These are phyloP conservation scores for Drosophila equinoxialis DNA, from an alignment of 1,140 invertebrate species.

Conservation along the genomic window DNA sequence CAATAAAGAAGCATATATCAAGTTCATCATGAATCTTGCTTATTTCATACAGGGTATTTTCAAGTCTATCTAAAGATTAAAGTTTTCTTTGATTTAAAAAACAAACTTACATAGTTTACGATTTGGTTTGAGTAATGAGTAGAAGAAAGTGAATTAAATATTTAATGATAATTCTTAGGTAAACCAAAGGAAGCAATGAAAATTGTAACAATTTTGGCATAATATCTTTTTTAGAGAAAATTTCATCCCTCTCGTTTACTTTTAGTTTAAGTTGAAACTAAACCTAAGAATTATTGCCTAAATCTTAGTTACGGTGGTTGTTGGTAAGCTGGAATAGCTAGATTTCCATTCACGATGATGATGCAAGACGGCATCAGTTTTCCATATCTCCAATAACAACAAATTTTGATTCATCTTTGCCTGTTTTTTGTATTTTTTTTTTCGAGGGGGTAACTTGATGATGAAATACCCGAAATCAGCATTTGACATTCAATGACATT, in stretches of 20 bases:
- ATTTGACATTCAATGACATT: constrained; percentile 70
- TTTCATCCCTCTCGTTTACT: not conserved
- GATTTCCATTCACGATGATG: constrained; percentile 51
- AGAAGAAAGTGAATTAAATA: not conserved
- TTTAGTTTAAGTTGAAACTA: not conserved
- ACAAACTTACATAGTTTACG: not conserved
- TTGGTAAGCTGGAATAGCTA: not conserved
- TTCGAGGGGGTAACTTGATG: constrained; percentile 52
- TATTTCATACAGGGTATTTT: not conserved
- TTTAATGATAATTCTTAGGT: not conserved
- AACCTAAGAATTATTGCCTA: not conserved
- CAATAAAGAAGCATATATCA: too few relatives aligned
- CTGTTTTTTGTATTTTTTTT: constrained; percentile 33
- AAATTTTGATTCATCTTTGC: constrained; percentile 40
- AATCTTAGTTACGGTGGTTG: constrained; percentile 16
- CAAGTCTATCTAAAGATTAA: not conserved
- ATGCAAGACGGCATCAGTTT: constrained; percentile 42
- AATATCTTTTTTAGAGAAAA: not conserved
- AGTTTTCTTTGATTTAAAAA: not conserved
- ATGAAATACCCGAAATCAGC: constrained; percentile 60
- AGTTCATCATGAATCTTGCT: too few relatives aligned
- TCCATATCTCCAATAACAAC: constrained; percentile 69
- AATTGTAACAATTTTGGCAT: not conserved
- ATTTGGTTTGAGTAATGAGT: not conserved
- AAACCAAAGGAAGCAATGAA: not conserved